phyloP scores from a whole-genome alignment of 2,888 invertebrate genomes.

The Synanthedon myopaeformis region DNA sequence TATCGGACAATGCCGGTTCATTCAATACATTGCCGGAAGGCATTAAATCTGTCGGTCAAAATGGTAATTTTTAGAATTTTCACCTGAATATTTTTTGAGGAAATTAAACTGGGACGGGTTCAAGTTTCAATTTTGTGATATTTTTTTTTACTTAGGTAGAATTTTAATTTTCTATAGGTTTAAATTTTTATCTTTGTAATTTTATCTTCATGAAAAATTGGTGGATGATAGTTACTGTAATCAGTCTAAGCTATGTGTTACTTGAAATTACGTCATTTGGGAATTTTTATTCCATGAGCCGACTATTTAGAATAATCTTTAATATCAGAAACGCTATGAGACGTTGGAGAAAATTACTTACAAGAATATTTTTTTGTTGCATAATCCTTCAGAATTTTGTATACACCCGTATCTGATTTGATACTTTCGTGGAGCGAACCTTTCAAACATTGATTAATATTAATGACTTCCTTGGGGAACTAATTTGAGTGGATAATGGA shows the following conservation, averaged over 20 bases:
- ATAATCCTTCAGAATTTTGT: background rate
- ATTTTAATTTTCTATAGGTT: too few species aligned
- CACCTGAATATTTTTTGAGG: slow-evolving; percentile 12
- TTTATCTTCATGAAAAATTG: too few species aligned
- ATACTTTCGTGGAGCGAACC: slow-evolving; percentile 15
- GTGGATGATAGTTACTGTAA: too few species aligned
- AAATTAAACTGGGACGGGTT: slow-evolving; percentile 8
- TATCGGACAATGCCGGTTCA: slow-evolving; percentile 11
- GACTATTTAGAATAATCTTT: too few species aligned
- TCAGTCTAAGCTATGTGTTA: too few species aligned
- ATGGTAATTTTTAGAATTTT: slow-evolving; percentile 11
- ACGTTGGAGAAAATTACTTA: too few species aligned
- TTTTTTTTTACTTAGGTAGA: too few species aligned
- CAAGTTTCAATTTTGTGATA: too few species aligned
- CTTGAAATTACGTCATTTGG: too few species aligned
- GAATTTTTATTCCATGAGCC: too few species aligned
- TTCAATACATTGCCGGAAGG: slow-evolving; percentile 10
- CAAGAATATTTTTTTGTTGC: background rate
- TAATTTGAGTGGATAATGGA: slow-evolving; percentile 67
- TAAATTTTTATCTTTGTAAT: too few species aligned
- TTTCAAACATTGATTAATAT: slow-evolving; percentile 62
- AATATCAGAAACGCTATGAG: too few species aligned
- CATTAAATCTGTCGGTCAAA: slow-evolving; percentile 9
- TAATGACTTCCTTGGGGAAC: slow-evolving; percentile 57
- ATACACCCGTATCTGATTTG: background rate